These are phyloP conservation scores for Oxyura jamaicensis DNA, from an alignment of 2,113 vertebrate genomes.

Conservation along the genomic window DNA sequence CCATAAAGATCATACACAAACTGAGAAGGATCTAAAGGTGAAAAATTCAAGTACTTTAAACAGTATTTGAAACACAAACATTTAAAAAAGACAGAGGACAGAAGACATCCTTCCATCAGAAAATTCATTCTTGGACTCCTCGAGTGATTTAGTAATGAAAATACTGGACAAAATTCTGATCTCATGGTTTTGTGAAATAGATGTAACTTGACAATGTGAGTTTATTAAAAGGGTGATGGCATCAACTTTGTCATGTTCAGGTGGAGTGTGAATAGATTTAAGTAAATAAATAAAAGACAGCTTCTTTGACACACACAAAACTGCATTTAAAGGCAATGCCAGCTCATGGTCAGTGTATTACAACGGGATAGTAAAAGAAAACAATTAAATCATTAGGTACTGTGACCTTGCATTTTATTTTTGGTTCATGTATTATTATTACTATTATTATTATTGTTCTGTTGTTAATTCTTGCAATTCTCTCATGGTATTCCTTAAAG, in stretches of 20 bases:
- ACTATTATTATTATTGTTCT: background rate
- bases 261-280: background rate
- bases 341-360: background rate
- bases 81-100: background rate
- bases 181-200: background rate
- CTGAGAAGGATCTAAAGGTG: background rate
- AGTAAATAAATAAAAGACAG: conserved; percentile 14
- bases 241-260: background rate
- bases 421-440: background rate
- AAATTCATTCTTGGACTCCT: background rate
- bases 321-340: background rate
- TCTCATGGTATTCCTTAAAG: background rate
- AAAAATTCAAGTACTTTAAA: conserved; percentile 30
- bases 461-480: background rate
- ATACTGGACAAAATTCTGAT: background rate
- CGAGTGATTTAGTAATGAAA: background rate
- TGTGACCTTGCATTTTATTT: background rate
- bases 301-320: background rate
- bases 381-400: background rate
- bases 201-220: background rate
- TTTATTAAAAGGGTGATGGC: background rate
- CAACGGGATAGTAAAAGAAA: background rate
- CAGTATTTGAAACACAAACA: conserved; percentile 20
- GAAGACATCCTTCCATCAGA: background rate
- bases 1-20: background rate